Base-by-base conservation (phyloP, 2,113 vertebrate species). In the Spea bombifrons region DNA sequence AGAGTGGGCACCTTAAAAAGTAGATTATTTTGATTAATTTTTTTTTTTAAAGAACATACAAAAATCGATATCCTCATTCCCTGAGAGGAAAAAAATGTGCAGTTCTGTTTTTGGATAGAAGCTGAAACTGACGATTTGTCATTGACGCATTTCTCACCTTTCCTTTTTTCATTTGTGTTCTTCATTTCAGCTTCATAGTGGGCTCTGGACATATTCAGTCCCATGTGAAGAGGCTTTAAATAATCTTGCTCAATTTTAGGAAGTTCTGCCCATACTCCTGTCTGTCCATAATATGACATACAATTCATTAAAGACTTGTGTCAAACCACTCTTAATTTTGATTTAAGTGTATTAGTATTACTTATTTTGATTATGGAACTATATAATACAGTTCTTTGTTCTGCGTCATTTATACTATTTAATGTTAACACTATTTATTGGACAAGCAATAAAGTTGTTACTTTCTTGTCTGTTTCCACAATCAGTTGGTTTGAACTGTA, bases 181-280 rank as follows among this genome's bases (percentile, higher is more conserved):
- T 93, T 95, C 76, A 97, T 89, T 85, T 98, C 94, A 82, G 92
- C 87, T 76, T 92, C 88, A 81, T 97, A 98, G 86, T 95, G 94
- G 3, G 90, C 89, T 88, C 90, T 96, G 61, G 95, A 97, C 89
- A 97, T 92, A 85, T 92, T 91, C 80, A 99, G 92, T 83, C 94
- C 94, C 74, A 90, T 91, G 10, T 92, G 92, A 44, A 98, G 88
- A 53, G 90, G 92, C 84, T 94, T 94, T 81, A 95, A 85, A 84
- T 95, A 98, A 66, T 89, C 88, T 3, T 92, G 89, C 81, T 94
- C 88, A 84, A 94, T 91, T 83, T 90, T 90, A 82, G 86, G 80
- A 83, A 97, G 86, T 47, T 90, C 88, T 74, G 87, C 88, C 96
- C 97, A 97, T 81, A 94, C 83, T 66, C 87, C 90, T 52, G 88